A percentile compares a stretch with the other conserved stretches of the same genome.
Evolutionary conservation across 1,140 invertebrate species (phyloP).

Genomic region (Zaprionus camerounensis): DNA sequence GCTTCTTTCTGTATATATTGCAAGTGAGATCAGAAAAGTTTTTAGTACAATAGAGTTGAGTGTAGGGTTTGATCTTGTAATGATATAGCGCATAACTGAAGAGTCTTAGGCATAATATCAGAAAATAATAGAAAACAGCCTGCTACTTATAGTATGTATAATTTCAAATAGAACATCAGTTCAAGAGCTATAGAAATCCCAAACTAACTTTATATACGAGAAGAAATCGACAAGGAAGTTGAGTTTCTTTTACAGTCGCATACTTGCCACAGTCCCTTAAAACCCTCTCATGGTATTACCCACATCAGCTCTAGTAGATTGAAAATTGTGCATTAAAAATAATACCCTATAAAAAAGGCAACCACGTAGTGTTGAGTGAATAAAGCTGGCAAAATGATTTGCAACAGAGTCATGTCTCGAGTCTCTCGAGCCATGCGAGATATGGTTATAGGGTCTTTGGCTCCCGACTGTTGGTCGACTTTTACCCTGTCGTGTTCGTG

Average conservation of each 20-base stretch:
- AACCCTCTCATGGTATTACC: neutral
- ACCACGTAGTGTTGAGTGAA: constrained; percentile 12
- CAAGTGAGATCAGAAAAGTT: too few relatives aligned
- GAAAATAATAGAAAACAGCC: too few relatives aligned
- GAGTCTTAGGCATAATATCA: too few relatives aligned
- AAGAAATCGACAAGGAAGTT: neutral
- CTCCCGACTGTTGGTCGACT: constrained; percentile 3
- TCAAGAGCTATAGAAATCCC: too few relatives aligned
- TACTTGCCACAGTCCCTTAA: neutral
- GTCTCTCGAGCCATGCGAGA: neutral
- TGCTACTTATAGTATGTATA: too few relatives aligned
- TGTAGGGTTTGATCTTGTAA: too few relatives aligned
- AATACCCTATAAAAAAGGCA: constrained; percentile 14
- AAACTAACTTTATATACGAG: too few relatives aligned
- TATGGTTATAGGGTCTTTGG: constrained; percentile 6
- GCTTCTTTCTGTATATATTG: neutral
- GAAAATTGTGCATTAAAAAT: constrained; percentile 21
- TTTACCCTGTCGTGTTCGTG: neutral
- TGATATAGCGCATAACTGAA: too few relatives aligned
- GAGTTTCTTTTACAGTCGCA: neutral
- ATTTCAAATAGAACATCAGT: too few relatives aligned
- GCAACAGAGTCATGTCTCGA: constrained; percentile 22
- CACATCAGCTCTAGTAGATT: constrained; percentile 1
- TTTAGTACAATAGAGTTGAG: too few relatives aligned
- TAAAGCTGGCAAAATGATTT: constrained; percentile 10